Base-by-base conservation (phyloP, 2,797 vertebrate species). In the Sebastes iracundus region DNA sequence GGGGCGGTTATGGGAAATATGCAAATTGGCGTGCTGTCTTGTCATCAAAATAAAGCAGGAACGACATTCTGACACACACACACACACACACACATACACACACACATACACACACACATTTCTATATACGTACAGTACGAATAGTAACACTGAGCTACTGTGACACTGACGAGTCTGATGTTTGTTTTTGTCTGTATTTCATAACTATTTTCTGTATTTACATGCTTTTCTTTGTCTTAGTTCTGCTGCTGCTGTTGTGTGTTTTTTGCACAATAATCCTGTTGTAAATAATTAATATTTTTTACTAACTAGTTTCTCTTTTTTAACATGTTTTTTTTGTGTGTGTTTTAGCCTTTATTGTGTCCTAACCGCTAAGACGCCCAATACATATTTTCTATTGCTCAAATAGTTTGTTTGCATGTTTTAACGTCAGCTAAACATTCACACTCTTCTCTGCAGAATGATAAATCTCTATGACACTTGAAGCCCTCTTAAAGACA, bases 11-110 rank as follows among this genome's bases (percentile, higher is more conserved):
- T 80, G 83, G 77, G 80, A 84, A 89, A 75, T 63, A 66, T 90
- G 86, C 72, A 87, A 88, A 94, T 85, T 85, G 72, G 52, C 70
- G 6, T 78, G 74, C 73, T 33, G 65, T 88, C 84, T 81, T 83
- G 79, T 84, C 87, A 80, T 87, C 77, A 42, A 42, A 76, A 76
- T 72, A 74, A 87, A 79, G 60, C 71, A 53, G 20, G 69, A 72
- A 32, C 10, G 10, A 58, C 85, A 83, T 65, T 76, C 38, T 84
- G 77, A 71, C 72, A 69, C 72, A 78, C 62, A 72, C 46, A 53
- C 62, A 59, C 56, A 25, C 18, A 30, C 7, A 55, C 6, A 38
- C 33, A 71, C n/a, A 67, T n/a, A n/a, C 62, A 59, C 49, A 27
- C 18, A 38, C 18, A 30, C 10, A 55, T 4, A 33, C 53, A 72